These are phyloP conservation scores for Acanthopagrus latus DNA, from an alignment of 2,797 vertebrate genomes.

Conservation along the genomic window DNA sequence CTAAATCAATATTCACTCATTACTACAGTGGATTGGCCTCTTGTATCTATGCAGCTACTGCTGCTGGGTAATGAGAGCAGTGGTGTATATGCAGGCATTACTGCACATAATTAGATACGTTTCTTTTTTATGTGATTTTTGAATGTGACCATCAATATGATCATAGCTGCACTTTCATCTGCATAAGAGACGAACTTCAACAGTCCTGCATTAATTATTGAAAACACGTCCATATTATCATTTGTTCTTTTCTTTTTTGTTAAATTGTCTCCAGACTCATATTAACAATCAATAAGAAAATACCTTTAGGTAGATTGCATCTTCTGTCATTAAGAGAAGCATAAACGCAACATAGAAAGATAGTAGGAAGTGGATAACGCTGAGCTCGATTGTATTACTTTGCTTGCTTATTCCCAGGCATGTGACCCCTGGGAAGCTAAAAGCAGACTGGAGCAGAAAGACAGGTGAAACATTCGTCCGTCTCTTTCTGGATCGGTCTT, in stretches of 20 bases:
- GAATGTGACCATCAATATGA: slow-evolving; percentile 40
- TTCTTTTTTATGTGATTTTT: slow-evolving; percentile 55
- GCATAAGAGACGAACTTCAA: slow-evolving; percentile 21
- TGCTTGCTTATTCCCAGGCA: slow-evolving; percentile 40
- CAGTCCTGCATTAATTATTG: slow-evolving; percentile 25
- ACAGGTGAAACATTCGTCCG: slow-evolving; percentile 64
- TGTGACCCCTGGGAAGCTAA: slow-evolving; percentile 50
- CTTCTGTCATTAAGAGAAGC: slow-evolving; percentile 41
- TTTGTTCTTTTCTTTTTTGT: slow-evolving; percentile 9
- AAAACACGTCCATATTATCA: slow-evolving; percentile 22
- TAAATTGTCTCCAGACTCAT: slow-evolving; percentile 35
- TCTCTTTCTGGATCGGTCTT: slow-evolving; percentile 49
- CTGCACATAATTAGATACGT: slow-evolving; percentile 52
- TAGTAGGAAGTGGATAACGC: slow-evolving; percentile 9
- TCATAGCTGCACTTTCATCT: neutral
- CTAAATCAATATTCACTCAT: slow-evolving; percentile 84
- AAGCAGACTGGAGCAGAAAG: slow-evolving; percentile 50
- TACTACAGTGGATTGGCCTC: slow-evolving; percentile 74
- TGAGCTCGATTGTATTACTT: slow-evolving; percentile 30
- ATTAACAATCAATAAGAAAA: slow-evolving; percentile 57
- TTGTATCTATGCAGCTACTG: slow-evolving; percentile 46
- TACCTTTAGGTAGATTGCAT: slow-evolving; percentile 29
- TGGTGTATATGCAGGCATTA: slow-evolving; percentile 34
- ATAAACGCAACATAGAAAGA: slow-evolving; percentile 38
- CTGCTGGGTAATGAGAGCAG: slow-evolving; percentile 48